Percentiles rank a stretch among this genome's conserved stretches.
These are phyloP conservation scores for Periparus ater DNA, from an alignment of 2,797 vertebrate species.

Conservation along the genomic window DNA sequence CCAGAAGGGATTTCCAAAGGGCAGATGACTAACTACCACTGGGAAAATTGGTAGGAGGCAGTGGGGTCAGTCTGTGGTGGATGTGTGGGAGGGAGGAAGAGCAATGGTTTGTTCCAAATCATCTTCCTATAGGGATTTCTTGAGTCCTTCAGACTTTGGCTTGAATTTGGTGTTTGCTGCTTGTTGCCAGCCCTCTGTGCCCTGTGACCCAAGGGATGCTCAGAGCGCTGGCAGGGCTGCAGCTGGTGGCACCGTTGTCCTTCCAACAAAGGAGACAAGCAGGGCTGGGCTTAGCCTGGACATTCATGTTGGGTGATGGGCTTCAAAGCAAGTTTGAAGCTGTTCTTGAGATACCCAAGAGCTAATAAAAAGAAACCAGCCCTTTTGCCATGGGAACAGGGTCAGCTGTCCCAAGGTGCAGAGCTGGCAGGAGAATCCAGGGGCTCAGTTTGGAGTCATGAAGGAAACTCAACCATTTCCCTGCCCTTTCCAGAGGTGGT, in stretches of 20 bases:
- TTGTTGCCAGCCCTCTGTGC: background rate
- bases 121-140: background rate
- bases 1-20: background rate
- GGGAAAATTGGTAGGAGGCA: background rate
- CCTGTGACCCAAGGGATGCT: background rate
- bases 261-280: background rate
- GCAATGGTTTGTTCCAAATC: background rate
- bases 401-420: background rate
- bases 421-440: background rate
- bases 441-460: background rate
- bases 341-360: background rate
- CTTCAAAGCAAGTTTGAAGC: background rate
- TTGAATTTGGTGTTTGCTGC: background rate
- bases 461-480: background rate
- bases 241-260: background rate
- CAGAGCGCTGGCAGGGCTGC: background rate
- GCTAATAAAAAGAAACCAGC: background rate
- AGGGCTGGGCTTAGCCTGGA: background rate
- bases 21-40: background rate
- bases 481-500: background rate
- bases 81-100: background rate
- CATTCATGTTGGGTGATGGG: fast-evolving
- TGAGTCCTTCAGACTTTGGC: background rate
- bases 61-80: background rate
- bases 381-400: background rate